Conservation (phyloP, 2,888 invertebrate species). For the Rutpela maculata region DNA sequence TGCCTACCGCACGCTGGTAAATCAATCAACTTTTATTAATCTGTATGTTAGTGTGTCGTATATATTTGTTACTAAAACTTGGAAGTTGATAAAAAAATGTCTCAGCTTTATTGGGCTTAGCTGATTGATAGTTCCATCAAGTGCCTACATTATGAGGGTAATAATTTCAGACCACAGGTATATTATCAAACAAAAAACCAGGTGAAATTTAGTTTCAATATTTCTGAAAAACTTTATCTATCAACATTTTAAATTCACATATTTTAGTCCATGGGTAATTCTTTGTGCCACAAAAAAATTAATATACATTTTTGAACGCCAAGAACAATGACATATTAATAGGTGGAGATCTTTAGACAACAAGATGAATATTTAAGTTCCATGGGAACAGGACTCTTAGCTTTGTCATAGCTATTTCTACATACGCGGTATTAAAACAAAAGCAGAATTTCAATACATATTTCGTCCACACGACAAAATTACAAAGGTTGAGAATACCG, state of each 20-base stretch:
- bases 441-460: slow-evolving; percentile 10
- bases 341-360: not conserved
- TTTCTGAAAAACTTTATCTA: not conserved
- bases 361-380: not conserved
- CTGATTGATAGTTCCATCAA: too few species aligned
- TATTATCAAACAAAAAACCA: too few species aligned
- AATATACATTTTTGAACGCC: not conserved
- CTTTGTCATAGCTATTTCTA: not conserved
- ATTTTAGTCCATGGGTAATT: not conserved
- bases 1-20: too few species aligned
- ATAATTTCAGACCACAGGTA: too few species aligned
- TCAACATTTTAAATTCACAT: not conserved
- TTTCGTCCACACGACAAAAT: slow-evolving; percentile 30
- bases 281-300: not conserved
- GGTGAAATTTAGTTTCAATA: too few species aligned
- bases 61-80: too few species aligned
- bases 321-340: not conserved
- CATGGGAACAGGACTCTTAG: not conserved
- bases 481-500: slow-evolving; percentile 10
- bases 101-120: too few species aligned
- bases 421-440: slow-evolving; percentile 21
- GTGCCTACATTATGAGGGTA: too few species aligned
- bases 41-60: too few species aligned
- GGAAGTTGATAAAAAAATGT: too few species aligned
- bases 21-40: too few species aligned